Base-by-base conservation (phyloP, 2,888 invertebrate genomes). In the Gastracanthus pulcherrimus region DNA sequence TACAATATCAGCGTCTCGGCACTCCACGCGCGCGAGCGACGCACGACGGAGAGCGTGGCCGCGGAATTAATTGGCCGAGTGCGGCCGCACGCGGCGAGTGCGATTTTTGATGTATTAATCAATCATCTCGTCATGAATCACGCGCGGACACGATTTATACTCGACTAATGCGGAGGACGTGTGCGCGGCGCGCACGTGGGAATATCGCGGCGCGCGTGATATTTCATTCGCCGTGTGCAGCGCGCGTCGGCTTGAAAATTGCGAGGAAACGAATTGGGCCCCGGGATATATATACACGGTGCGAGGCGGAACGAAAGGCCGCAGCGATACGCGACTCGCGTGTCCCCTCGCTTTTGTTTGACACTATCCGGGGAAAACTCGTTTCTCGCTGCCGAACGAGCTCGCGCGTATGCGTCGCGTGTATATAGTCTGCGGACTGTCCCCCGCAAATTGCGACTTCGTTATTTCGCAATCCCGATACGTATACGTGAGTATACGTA, bases 21-120 rank as follows among this genome's bases (percentile, higher is more conserved):
- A n/a, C n/a, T n/a, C n/a, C n/a, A n/a, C n/a, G n/a, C n/a, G n/a
- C n/a, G n/a, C n/a, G n/a, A n/a, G n/a, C n/a, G n/a, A n/a, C n/a
- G n/a, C n/a, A n/a, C n/a, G n/a, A 34, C 38, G 62, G 3, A 41
- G 19, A 16, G 62, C 55, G 75, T 36, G 64, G 36, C 45, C 45
- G 76, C 41, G 23, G 26, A 64, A 66, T 76, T 55, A 69, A 70
- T 45, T 23, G 31, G n/a, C n/a, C 38, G 36, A 34, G 66, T 26
- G 36, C 31, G 11, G 13, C 13, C 23, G n/a, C 23, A 9, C 58
- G 16, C 64, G 34, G n/a, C 76, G 34, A 60, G 36, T 31, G 36
- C 38, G 31, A 69, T 77, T 81, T 81, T 81, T 55, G 62, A 81
- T 34, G 69, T 74, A 51, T 69, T 41, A 55, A 81, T 81, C 81